A percentile compares a stretch with the other conserved stretches of the same genome.
Evolutionary conservation across 2,113 vertebrate genomes (phyloP).

Genomic region (Dromas ardeola): DNA sequence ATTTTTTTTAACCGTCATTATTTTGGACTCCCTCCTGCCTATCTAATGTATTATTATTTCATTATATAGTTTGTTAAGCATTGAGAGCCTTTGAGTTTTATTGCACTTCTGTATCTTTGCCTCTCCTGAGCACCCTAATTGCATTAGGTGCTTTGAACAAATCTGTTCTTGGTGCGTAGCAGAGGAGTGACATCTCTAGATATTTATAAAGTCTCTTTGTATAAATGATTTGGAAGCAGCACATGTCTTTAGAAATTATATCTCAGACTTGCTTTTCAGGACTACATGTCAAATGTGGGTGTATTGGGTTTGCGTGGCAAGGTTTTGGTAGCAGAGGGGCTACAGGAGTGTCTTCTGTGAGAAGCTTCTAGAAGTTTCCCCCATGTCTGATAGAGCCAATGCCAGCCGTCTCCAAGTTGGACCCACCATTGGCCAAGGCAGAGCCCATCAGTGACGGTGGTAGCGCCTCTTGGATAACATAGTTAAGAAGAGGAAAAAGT

Average conservation of each 20-base stretch:
- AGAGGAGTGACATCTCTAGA: neutral
- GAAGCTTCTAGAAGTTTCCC: neutral
- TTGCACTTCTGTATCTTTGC: neutral
- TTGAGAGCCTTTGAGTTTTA: neutral
- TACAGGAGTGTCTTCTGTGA: neutral
- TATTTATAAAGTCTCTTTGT: neutral
- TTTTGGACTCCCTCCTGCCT: neutral
- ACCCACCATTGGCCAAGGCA: neutral
- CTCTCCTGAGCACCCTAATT: neutral
- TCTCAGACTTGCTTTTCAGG: neutral
- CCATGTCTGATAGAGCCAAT: neutral
- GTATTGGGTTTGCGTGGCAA: neutral
- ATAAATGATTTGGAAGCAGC: neutral
- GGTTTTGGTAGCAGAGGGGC: neutral
- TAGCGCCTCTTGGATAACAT: neutral
- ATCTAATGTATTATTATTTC: neutral
- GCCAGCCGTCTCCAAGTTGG: neutral
- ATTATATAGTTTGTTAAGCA: neutral
- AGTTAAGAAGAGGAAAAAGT: neutral
- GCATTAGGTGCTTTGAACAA: neutral
- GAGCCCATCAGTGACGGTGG: neutral
- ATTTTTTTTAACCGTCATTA: neutral
- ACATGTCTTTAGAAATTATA: neutral
- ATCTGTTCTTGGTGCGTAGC: neutral
- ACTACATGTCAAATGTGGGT: neutral